Evolutionary conservation across 2,888 invertebrate species (phyloP), one percentile per base, ranked within the genome.

Genomic region (Platypus cylindrus): DNA sequence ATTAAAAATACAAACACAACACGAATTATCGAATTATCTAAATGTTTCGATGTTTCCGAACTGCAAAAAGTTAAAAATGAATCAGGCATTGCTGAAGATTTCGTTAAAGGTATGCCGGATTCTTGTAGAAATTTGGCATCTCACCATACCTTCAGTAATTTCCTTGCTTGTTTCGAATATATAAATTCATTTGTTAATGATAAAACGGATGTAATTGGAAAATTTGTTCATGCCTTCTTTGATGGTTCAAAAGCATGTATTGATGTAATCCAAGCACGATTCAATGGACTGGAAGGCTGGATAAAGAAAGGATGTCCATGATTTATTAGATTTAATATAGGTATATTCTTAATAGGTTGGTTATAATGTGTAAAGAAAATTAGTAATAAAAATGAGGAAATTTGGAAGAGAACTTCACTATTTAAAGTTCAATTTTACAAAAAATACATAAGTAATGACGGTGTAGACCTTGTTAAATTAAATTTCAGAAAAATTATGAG

Each of bases 91-190:
- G 31, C 33, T 18, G 3, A n/a, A 22, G 11, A 17, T 15, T 27
- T 29, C 23, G 32, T 26, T 18, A n/a, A 18, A 3, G 11, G 25
- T 3, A 9, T 43, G 18, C 42, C 43, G 5, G 29, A 25, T 4
- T 30, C 37, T 14, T 45, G 45, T 32, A 43, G 23, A 22, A n/a
- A 30, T n/a, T n/a, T n/a, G n/a, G n/a, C n/a, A n/a, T n/a, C n/a
- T n/a, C n/a, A n/a, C n/a, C n/a, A n/a, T n/a, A n/a, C n/a, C n/a
- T n/a, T n/a, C n/a, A n/a, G n/a, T n/a, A n/a, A n/a, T n/a, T n/a
- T n/a, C n/a, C n/a, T n/a, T n/a, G n/a, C n/a, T n/a, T n/a, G n/a
- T n/a, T n/a, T n/a, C n/a, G n/a, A n/a, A n/a, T n/a, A n/a, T n/a
- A n/a, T n/a, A n/a, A n/a, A n/a, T n/a, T n/a, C n/a, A n/a, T n/a